Conservation (phyloP, 2,888 invertebrate genomes). For the Orchesellides sinensis region DNA sequence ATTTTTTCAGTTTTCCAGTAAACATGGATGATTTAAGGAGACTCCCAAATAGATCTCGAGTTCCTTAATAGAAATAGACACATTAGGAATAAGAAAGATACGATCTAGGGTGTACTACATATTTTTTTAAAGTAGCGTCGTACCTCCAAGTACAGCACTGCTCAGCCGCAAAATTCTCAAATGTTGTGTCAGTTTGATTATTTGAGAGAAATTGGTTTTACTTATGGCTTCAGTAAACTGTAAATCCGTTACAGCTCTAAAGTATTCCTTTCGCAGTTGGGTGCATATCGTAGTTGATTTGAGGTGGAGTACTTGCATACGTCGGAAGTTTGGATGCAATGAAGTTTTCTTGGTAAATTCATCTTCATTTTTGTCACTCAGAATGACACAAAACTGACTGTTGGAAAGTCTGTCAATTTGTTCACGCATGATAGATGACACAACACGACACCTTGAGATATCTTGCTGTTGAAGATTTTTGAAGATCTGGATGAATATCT, state of each 20-base stretch:
- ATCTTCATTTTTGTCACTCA: slow-evolving; percentile 20
- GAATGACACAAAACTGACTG: not conserved
- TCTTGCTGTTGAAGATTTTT: slow-evolving; percentile 12
- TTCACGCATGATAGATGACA: slow-evolving; percentile 23
- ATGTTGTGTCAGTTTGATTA: slow-evolving; percentile 7
- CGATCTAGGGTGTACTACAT: too few species aligned
- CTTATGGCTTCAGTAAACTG: slow-evolving; percentile 16
- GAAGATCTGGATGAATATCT: slow-evolving; percentile 36
- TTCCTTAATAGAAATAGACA: too few species aligned
- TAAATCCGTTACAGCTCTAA: slow-evolving; percentile 6
- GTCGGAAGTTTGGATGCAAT: slow-evolving; percentile 13
- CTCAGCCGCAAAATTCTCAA: slow-evolving; percentile 18
- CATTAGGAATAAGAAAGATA: too few species aligned
- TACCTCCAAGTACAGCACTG: slow-evolving; percentile 40
- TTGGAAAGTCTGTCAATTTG: slow-evolving; percentile 36
- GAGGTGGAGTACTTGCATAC: slow-evolving; percentile 16
- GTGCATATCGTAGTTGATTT: not conserved
- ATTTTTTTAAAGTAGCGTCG: not conserved
- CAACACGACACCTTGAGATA: slow-evolving; percentile 31
- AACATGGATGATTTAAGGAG: too few species aligned
- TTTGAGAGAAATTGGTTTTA: slow-evolving; percentile 7
- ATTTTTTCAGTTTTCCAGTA: too few species aligned
- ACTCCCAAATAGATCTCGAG: too few species aligned
- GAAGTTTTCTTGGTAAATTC: slow-evolving; percentile 5
- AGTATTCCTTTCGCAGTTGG: slow-evolving; percentile 21